Evolutionary conservation across 2,113 vertebrate genomes (phyloP).

Genomic region (Orientallactaga bullata): DNA sequence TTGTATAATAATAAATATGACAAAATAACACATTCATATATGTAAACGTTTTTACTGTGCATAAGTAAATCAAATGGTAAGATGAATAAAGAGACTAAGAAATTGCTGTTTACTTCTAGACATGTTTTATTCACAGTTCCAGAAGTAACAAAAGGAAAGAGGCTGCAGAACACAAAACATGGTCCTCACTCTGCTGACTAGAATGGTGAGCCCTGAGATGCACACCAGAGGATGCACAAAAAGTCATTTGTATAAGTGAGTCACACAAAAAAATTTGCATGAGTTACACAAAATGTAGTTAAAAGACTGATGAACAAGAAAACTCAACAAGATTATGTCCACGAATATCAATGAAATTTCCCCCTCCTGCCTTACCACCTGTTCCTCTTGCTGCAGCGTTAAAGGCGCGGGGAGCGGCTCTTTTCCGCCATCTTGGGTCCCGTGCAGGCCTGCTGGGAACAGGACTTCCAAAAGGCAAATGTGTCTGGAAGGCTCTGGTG

Average conservation of each 20-base stretch:
- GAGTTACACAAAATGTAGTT: constrained; percentile 18
- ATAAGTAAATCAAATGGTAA: neutral
- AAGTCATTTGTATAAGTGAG: too few relatives aligned
- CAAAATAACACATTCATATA: neutral
- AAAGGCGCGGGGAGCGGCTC: too few relatives aligned
- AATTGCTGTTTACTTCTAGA: neutral
- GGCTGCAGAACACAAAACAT: constrained; percentile 10
- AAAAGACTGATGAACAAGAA: neutral
- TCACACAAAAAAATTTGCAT: too few relatives aligned
- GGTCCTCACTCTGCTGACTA: neutral
- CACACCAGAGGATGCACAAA: neutral
- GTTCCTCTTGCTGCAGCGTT: neutral
- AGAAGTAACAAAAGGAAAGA: constrained; percentile 41
- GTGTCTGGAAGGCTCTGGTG: too few relatives aligned
- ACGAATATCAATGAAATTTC: neutral
- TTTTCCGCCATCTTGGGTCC: too few relatives aligned
- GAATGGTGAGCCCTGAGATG: neutral
- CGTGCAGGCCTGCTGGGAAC: too few relatives aligned
- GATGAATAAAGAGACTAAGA: constrained; percentile 24
- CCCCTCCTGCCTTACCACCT: neutral
- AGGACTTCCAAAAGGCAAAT: too few relatives aligned
- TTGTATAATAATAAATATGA: constrained; percentile 23
- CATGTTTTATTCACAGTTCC: neutral
- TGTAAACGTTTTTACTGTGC: neutral
- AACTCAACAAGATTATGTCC: neutral